Conservation (phyloP, 2,797 vertebrate species). For the Adelosebastes latens region DNA sequence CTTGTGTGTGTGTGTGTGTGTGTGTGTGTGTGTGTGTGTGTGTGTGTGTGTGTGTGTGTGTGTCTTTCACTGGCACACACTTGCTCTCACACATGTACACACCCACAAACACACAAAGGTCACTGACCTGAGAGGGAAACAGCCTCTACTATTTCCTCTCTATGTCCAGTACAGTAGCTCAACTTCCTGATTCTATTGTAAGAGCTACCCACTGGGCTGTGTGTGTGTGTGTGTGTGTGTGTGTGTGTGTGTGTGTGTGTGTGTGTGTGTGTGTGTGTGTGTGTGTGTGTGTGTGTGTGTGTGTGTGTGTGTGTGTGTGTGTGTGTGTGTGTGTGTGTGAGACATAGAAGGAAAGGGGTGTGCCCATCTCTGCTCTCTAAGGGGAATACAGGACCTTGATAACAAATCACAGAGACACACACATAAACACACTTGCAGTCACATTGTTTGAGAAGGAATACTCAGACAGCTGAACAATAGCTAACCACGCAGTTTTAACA, state of each 20-base stretch:
- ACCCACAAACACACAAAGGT: conserved; percentile 8
- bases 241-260: conserved; percentile 20
- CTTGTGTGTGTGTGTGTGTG: too few relatives aligned
- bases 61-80: not conserved
- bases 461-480: conserved; percentile 13
- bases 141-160: conserved; percentile 73
- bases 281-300: conserved; percentile 20
- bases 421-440: conserved; percentile 19
- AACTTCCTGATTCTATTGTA: conserved; percentile 77
- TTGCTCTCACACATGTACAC: not conserved
- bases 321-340: conserved; percentile 1
- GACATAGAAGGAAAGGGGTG: conserved; percentile 58
- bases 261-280: too few relatives aligned
- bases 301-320: conserved; percentile 32
- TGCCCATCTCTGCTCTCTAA: conserved; percentile 51
- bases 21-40: too few relatives aligned
- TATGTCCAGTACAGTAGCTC: conserved; percentile 67
- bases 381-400: conserved; percentile 61
- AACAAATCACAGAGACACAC: conserved; percentile 31
- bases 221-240: conserved; percentile 19
- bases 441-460: conserved; percentile 24
- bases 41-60: not conserved
- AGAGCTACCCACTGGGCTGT: conserved; percentile 32
- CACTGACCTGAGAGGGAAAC: conserved; percentile 55
- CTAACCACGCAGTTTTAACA: not conserved